phyloP scores from a whole-genome alignment of 2,113 vertebrate genomes.

The Pyxicephalus adspersus region DNA sequence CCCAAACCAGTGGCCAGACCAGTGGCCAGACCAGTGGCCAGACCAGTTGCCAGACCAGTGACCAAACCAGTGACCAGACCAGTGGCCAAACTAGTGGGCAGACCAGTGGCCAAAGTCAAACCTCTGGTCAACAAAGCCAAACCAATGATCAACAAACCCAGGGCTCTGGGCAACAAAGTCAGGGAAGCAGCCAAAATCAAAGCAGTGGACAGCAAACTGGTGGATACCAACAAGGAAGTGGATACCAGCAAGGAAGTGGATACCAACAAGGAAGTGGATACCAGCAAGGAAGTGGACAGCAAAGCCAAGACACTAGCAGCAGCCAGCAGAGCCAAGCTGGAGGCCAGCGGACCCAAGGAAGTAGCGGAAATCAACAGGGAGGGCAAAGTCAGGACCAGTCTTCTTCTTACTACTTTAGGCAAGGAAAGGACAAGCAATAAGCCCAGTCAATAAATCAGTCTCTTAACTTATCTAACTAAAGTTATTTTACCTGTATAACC shows the following conservation, averaged over 20 bases:
- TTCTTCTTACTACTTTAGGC: constrained; percentile 34
- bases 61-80: not conserved
- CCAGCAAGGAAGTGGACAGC: not conserved
- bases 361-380: not conserved
- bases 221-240: not conserved
- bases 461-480: not conserved
- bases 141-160: not conserved
- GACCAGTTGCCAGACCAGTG: not conserved
- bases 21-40: not conserved
- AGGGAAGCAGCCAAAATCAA: not conserved
- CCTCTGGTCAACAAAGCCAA: not conserved
- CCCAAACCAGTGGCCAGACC: too few relatives aligned
- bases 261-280: not conserved
- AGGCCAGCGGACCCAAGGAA: not conserved
- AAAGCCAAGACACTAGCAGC: not conserved
- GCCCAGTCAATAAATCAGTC: too few relatives aligned
- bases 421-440: constrained; percentile 40
- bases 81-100: not conserved
- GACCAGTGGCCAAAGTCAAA: not conserved
- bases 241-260: not conserved
- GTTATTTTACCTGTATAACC: not conserved
- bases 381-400: not conserved
- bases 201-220: not conserved
- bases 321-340: not conserved
- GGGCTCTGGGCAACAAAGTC: not conserved